Percentiles rank a stretch among this genome's conserved stretches.
Conservation (phyloP, 2,888 invertebrate species). For the Chrysolina oricalcia region DNA sequence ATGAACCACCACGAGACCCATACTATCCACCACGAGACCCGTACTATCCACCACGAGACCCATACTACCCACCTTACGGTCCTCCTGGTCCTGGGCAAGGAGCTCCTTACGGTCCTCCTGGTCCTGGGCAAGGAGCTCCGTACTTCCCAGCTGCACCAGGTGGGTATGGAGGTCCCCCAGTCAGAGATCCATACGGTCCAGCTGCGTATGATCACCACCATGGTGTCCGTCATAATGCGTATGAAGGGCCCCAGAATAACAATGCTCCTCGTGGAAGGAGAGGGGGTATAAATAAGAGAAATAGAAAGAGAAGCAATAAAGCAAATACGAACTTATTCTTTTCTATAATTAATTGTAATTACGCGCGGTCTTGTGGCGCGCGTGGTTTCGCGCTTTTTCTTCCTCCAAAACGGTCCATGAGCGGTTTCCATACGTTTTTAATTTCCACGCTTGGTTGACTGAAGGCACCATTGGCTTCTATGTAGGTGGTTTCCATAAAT, state of each 20-base stretch:
- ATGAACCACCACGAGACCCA: conserved; percentile 1
- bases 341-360: no score
- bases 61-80: no score
- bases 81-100: no score
- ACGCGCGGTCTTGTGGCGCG: no score
- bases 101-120: not conserved
- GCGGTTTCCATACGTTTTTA: no score
- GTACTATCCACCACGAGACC: no score
- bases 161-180: not conserved
- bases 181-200: not conserved
- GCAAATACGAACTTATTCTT: not conserved
- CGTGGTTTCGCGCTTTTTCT: no score
- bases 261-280: conserved; percentile 23
- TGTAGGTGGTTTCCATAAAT: no score
- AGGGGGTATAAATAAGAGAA: conserved; percentile 8
- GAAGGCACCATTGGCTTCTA: no score
- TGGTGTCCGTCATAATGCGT: conserved; percentile 14
- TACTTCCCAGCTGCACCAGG: not conserved
- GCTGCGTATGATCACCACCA: conserved; percentile 25
- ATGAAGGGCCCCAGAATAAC: not conserved
- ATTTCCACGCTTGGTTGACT: no score
- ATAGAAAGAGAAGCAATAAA: not conserved
- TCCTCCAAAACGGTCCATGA: no score
- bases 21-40: conserved; percentile 10
- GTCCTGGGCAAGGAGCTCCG: not conserved